Evolutionary conservation across 2,888 invertebrate species (phyloP).

Genomic region (Branchipolynoe longqiensis): DNA sequence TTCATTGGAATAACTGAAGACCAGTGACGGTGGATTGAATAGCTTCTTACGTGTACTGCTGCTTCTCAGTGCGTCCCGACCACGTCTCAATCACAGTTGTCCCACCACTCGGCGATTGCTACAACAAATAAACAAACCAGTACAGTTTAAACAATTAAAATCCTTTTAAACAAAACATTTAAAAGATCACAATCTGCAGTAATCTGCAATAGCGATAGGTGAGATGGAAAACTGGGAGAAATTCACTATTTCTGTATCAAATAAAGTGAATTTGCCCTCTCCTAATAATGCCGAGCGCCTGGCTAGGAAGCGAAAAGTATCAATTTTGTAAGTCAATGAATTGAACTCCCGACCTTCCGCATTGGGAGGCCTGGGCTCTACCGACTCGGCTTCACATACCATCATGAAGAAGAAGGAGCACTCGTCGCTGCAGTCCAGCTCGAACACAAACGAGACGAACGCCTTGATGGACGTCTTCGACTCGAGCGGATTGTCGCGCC

Average conservation of each 20-base stretch:
- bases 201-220: no score
- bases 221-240: no score
- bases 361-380: no score
- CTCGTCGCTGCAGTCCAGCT: slow-evolving; percentile 82
- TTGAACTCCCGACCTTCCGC: no score
- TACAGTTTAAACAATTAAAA: background rate
- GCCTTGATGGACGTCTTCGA: slow-evolving; percentile 82
- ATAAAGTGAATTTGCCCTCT: no score
- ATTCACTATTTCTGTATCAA: no score
- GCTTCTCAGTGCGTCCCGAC: slow-evolving; percentile 79
- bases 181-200: no score
- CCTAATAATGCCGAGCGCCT: no score
- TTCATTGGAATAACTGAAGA: no score
- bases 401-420: slow-evolving; percentile 84
- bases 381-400: no score
- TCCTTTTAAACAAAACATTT: background rate
- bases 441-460: slow-evolving; percentile 83
- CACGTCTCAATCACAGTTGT: slow-evolving; percentile 82
- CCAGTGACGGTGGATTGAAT: no score
- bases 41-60: slow-evolving; percentile 67
- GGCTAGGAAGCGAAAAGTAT: background rate
- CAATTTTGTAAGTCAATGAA: background rate
- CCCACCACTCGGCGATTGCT: slow-evolving; percentile 81
- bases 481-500: slow-evolving; percentile 78
- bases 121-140: slow-evolving; percentile 57